Conservation (phyloP, 2,113 vertebrate species). For the Hystrix cristata region DNA sequence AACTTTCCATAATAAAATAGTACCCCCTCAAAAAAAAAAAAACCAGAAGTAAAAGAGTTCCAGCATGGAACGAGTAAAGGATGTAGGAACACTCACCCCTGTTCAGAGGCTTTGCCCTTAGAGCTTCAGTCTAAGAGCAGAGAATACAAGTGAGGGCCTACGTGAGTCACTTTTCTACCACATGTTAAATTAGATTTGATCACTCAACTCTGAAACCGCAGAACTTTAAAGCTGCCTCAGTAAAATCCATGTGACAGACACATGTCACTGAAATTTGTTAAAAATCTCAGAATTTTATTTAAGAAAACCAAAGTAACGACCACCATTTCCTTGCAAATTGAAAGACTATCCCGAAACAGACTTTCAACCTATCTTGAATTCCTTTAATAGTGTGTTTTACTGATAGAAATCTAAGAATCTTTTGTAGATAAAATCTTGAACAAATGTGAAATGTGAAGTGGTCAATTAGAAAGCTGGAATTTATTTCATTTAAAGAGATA, state of each 20-base stretch:
- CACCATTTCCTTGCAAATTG: not conserved
- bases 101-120: not conserved
- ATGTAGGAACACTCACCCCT: not conserved
- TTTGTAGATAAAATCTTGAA: not conserved
- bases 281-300: not conserved
- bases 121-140: not conserved
- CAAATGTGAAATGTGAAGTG: not conserved
- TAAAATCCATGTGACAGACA: not conserved
- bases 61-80: not conserved
- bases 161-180: not conserved
- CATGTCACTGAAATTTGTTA: not conserved
- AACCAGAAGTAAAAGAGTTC: not conserved
- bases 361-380: not conserved
- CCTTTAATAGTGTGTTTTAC: not conserved
- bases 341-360: not conserved
- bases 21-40: not conserved
- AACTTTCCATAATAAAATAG: not conserved
- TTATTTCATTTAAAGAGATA: conserved; percentile 5
- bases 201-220: not conserved
- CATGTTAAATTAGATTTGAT: not conserved
- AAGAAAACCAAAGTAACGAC: not conserved
- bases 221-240: not conserved
- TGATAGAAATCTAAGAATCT: not conserved
- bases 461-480: not conserved
- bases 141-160: not conserved